A percentile compares a stretch with the other conserved stretches of the same genome.
Evolutionary conservation across 1,140 invertebrate genomes (phyloP).

Genomic region (Trachelipus rathkii): DNA sequence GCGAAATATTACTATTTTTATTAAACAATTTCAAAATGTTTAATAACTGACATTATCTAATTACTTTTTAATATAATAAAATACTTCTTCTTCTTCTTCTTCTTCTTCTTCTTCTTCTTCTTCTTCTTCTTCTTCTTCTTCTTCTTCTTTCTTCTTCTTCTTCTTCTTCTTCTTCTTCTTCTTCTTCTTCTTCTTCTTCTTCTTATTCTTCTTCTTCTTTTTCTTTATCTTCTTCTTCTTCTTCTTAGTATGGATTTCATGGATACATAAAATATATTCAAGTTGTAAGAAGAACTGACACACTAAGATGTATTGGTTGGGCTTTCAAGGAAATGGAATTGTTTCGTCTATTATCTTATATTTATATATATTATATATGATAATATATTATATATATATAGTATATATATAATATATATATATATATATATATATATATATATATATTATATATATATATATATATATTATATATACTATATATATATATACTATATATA

Average conservation of each 20-base stretch:
- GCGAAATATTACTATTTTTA: too few species aligned
- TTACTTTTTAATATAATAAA: too few species aligned
- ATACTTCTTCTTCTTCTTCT: too few species aligned
- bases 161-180: neutral
- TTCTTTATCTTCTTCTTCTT: neutral
- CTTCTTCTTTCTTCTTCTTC: slow-evolving; percentile 9
- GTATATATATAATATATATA: slow-evolving; percentile 17
- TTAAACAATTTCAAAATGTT: too few species aligned
- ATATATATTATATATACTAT: slow-evolving; percentile 9
- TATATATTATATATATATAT: slow-evolving; percentile 31
- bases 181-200: neutral
- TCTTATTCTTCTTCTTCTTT: neutral
- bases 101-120: too few species aligned
- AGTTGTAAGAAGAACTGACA: slow-evolving; percentile 43
- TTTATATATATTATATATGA: slow-evolving; percentile 14
- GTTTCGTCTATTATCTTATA: slow-evolving; percentile 35
- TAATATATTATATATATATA: slow-evolving; percentile 27
- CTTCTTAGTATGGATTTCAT: slow-evolving; percentile 16
- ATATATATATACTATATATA: too few species aligned
- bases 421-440: slow-evolving; percentile 30
- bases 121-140: neutral
- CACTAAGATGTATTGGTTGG: slow-evolving; percentile 41
- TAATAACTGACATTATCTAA: too few species aligned
- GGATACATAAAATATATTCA: slow-evolving; percentile 39
- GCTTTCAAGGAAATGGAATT: slow-evolving; percentile 45